A percentile compares a stretch with the other conserved stretches of the same genome.
Conservation (phyloP, 2,113 vertebrate genomes). For the Salvelinus namaycush region DNA sequence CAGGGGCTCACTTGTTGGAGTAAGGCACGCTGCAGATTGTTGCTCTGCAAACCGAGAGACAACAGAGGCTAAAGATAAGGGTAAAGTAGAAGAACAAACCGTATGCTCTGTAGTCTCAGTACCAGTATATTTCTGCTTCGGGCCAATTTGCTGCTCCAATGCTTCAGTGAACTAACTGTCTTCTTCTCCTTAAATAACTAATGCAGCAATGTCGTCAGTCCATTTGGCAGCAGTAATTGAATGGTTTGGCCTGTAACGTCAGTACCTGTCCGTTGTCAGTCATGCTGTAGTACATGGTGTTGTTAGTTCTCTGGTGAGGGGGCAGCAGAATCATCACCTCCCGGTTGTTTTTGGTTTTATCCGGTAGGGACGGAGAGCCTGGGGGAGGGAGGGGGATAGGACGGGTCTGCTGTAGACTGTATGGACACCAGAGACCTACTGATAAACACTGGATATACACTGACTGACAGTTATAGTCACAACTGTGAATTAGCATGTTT, state of each 20-base stretch:
- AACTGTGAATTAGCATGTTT: not conserved
- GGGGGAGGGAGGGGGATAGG: slow-evolving; percentile 26
- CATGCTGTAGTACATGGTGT: slow-evolving; percentile 87
- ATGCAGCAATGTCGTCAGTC: no score
- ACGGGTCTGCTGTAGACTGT: no score
- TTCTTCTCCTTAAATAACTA: no score
- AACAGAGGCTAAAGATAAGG: not conserved
- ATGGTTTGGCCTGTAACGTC: not conserved
- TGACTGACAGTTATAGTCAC: not conserved
- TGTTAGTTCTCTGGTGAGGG: slow-evolving; percentile 85
- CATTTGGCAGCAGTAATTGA: not conserved
- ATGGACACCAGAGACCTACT: not conserved
- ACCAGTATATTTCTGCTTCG: no score
- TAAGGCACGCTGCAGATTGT: slow-evolving; percentile 92
- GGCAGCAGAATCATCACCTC: slow-evolving; percentile 93
- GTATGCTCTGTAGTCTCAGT: no score
- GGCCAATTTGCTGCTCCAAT: no score
- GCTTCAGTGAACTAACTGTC: no score
- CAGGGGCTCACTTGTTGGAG: slow-evolving; percentile 94
- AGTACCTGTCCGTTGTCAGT: slow-evolving; percentile 91
- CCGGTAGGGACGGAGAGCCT: slow-evolving; percentile 96
- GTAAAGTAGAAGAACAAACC: no score
- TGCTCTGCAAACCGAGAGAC: slow-evolving; percentile 74
- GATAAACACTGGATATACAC: not conserved
- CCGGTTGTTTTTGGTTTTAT: slow-evolving; percentile 91